These are phyloP conservation scores for Pseudomyrmex flavicornis DNA, from an alignment of 1,140 invertebrate species.

Conservation along the genomic window DNA sequence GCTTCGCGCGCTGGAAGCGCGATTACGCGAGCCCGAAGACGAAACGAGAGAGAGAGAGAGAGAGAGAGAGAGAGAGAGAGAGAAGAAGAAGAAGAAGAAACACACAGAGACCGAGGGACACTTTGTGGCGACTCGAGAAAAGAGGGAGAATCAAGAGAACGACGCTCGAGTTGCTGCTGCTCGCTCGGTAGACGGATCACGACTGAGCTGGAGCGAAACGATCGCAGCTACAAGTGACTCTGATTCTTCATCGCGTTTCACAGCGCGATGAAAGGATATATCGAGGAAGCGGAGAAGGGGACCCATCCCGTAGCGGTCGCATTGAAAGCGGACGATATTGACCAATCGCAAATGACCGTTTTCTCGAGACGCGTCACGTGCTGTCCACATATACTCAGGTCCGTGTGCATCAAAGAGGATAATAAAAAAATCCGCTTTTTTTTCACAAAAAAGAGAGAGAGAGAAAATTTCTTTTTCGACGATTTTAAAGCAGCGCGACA, in stretches of 20 bases:
- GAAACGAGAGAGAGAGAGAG: conserved; percentile 1
- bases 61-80: not conserved
- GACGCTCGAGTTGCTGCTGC: not conserved
- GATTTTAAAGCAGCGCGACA: too few species aligned
- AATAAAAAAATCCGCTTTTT: too few species aligned
- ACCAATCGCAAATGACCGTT: too few species aligned
- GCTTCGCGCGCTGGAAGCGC: conserved; percentile 42
- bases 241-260: conserved; percentile 58
- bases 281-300: not conserved
- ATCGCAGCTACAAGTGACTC: conserved; percentile 13
- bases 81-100: not conserved
- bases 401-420: too few species aligned
- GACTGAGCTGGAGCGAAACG: conserved; percentile 41
- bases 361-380: not conserved
- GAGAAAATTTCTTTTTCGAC: too few species aligned
- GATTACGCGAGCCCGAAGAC: conserved; percentile 47
- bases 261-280: not conserved
- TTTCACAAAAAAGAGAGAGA: too few species aligned
- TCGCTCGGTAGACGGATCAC: conserved; percentile 34
- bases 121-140: not conserved
- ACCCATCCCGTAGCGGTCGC: too few species aligned
- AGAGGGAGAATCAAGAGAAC: not conserved
- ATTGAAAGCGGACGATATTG: too few species aligned
- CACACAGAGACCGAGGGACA: not conserved
- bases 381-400: too few species aligned